Evolutionary conservation across 2,888 invertebrate species (phyloP).

Genomic region (Drosophila monieri): DNA sequence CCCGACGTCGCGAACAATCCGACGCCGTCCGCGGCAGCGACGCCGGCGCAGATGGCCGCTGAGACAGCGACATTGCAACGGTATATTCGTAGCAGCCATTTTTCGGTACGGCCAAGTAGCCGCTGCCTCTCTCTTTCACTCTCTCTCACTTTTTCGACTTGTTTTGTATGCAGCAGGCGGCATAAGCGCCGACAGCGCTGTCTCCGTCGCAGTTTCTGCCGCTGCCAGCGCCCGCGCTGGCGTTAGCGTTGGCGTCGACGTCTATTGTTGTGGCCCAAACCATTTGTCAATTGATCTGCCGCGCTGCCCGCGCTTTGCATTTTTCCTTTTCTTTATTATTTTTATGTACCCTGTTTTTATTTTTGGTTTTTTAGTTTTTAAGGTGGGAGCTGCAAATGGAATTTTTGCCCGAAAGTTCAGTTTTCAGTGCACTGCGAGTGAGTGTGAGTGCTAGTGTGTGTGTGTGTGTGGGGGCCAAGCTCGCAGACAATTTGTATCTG

Average conservation of each 20-base stretch:
- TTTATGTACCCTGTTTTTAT: conserved; percentile 3
- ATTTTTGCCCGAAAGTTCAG: conserved; percentile 70
- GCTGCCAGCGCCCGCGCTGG: conserved; percentile 2
- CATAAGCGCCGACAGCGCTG: conserved; percentile 12
- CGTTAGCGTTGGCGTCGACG: conserved; percentile 5
- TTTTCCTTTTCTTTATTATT: conserved; percentile 55
- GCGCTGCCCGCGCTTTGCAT: conserved; percentile 38
- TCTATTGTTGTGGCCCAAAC: conserved; percentile 47
- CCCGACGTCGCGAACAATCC: conserved; percentile 79
- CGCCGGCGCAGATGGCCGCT: conserved; percentile 29
- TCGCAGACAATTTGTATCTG: conserved; percentile 51
- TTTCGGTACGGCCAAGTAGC: conserved; percentile 41
- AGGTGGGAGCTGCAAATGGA: conserved; percentile 73
- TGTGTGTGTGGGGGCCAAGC: conserved; percentile 41
- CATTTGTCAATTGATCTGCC: conserved; percentile 69
- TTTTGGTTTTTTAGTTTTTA: conserved; percentile 50
- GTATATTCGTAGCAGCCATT: conserved; percentile 71
- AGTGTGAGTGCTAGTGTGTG: conserved; percentile 32
- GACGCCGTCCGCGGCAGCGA: conserved; percentile 36
- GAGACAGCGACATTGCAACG: conserved; percentile 57
- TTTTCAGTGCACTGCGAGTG: conserved; percentile 32
- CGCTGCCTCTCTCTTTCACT: conserved; percentile 28
- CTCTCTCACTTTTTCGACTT: conserved; percentile 25
- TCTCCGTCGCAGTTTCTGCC: conserved; percentile 36
- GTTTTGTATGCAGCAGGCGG: conserved; percentile 68